These are phyloP conservation scores for Chaetophractus vellerosus DNA, from an alignment of 2,797 vertebrate species.

Conservation along the genomic window DNA sequence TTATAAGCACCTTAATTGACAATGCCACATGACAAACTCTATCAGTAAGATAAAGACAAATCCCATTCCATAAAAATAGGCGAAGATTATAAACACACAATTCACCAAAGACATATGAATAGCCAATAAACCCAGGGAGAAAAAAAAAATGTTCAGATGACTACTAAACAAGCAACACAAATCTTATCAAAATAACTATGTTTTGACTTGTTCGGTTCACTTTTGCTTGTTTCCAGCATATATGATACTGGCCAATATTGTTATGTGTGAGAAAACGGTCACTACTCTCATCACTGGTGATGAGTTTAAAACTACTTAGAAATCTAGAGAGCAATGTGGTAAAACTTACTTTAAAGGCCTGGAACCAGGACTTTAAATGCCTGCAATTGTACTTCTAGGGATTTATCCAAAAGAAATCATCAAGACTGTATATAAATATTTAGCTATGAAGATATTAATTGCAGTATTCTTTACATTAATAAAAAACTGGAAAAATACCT, in stretches of 20 bases:
- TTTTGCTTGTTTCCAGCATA: conserved; percentile 51
- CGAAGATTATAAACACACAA: conserved; percentile 60
- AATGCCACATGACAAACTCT: background rate
- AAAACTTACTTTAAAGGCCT: background rate
- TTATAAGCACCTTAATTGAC: conserved; percentile 19
- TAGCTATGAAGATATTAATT: conserved; percentile 3
- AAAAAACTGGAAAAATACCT: background rate
- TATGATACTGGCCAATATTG: background rate
- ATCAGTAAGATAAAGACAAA: conserved; percentile 27
- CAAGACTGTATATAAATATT: conserved; percentile 14
- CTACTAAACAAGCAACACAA: background rate
- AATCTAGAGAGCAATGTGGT: background rate
- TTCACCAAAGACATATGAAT: conserved; percentile 40
- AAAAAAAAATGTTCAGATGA: conserved; percentile 36
- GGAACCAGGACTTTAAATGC: background rate
- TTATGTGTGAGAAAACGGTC: background rate
- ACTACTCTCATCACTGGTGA: background rate
- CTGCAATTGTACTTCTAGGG: background rate
- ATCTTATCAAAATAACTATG: conserved; percentile 34
- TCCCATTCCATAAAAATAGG: conserved; percentile 53
- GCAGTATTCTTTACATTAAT: background rate
- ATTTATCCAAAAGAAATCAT: conserved; percentile 54
- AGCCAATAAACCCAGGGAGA: background rate
- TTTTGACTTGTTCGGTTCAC: conserved; percentile 25
- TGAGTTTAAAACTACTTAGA: background rate